phyloP scores from a whole-genome alignment of 53 echinoderm and acorn worm genomes.

The Echinometra lucunter region DNA sequence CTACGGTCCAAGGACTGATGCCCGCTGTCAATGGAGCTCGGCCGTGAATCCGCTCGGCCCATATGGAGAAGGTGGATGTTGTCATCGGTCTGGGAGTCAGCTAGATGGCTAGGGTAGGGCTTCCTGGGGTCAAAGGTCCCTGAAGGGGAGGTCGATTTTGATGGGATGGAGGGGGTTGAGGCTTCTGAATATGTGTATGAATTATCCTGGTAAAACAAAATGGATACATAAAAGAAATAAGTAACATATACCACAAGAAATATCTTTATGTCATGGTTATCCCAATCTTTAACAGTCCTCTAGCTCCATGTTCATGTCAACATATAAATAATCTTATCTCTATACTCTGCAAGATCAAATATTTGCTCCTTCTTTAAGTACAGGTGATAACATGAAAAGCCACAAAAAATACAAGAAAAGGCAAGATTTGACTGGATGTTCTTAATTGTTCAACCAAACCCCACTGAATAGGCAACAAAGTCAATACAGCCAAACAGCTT shows the following conservation, averaged over 20 bases:
- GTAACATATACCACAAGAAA: background rate
- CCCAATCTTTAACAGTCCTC: too few species aligned
- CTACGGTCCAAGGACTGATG: slow-evolving; percentile 32
- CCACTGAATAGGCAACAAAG: background rate
- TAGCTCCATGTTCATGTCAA: background rate
- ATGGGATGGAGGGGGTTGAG: slow-evolving; percentile 57
- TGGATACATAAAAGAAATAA: background rate
- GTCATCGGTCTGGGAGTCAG: slow-evolving; percentile 39
- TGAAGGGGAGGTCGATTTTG: slow-evolving; percentile 57
- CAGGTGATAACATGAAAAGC: background rate
- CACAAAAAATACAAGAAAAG: background rate
- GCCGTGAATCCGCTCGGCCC: slow-evolving; percentile 15
- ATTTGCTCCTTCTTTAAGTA: background rate
- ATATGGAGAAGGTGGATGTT: slow-evolving; percentile 38
- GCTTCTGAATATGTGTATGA: slow-evolving; percentile 38
- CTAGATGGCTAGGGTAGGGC: slow-evolving; percentile 55
- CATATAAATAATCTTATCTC: background rate
- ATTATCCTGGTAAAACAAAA: slow-evolving; percentile 1
- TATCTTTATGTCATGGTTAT: too few species aligned
- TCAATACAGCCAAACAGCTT: background rate
- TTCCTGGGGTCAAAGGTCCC: slow-evolving; percentile 65
- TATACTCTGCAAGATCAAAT: background rate
- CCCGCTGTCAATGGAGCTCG: slow-evolving; percentile 60
- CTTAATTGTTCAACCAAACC: background rate
- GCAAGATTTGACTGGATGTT: background rate